These are phyloP conservation scores for Drosophila lowei DNA, from an alignment of 1,140 invertebrate species.

Conservation along the genomic window DNA sequence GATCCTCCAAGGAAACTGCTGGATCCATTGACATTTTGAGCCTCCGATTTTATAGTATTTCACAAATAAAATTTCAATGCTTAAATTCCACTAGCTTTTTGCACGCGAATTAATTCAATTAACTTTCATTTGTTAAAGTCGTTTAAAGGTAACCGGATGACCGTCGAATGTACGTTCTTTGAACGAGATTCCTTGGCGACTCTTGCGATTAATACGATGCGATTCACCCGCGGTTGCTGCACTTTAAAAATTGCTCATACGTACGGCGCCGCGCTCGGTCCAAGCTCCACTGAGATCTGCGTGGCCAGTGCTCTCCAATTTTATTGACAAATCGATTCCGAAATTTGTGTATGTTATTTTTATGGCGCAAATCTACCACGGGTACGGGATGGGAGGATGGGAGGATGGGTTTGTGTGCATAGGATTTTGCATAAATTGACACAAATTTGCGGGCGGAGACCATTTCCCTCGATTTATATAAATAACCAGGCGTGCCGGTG, in stretches of 20 bases:
- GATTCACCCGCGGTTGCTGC: neutral
- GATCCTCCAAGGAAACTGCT: conserved; percentile 70
- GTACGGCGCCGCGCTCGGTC: conserved; percentile 64
- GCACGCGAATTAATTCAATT: too few species aligned
- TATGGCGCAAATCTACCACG: conserved; percentile 34
- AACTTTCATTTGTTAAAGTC: too few species aligned
- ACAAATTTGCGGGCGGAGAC: conserved; percentile 57
- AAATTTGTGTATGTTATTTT: conserved; percentile 57
- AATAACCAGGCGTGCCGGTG: conserved; percentile 64
- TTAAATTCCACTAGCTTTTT: neutral
- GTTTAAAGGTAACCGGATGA: too few species aligned
- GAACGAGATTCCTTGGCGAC: too few species aligned
- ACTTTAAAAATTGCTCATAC: conserved; percentile 45
- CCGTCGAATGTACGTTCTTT: too few species aligned
- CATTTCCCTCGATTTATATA: conserved; percentile 54
- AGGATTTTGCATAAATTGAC: conserved; percentile 70
- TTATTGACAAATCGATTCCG: conserved; percentile 82
- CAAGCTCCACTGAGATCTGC: conserved; percentile 73
- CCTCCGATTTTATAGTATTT: neutral
- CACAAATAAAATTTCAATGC: neutral
- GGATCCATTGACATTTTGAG: conserved; percentile 75
- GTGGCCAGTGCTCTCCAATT: conserved; percentile 65
- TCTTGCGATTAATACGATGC: too few species aligned
- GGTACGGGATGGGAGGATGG: neutral
- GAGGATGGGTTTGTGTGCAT: conserved; percentile 30